These are phyloP conservation scores for Bombus ignitus DNA, from an alignment of 1,140 invertebrate species.

Conservation along the genomic window DNA sequence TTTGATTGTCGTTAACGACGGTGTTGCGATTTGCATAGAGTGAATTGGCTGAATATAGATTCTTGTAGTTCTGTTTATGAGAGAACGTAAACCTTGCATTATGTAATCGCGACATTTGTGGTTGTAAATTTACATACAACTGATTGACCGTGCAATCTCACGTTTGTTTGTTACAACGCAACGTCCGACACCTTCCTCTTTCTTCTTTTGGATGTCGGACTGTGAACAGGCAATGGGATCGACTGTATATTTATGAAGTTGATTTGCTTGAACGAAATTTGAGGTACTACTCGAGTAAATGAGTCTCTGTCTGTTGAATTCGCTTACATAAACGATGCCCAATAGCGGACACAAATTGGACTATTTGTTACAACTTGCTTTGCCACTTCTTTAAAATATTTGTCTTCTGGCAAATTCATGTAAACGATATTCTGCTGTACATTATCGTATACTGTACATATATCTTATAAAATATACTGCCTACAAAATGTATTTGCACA, in stretches of 20 bases:
- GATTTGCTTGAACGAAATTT: not conserved
- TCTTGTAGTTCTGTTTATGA: not conserved
- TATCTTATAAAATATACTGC: no score
- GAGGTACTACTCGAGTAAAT: not conserved
- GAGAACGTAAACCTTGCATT: not conserved
- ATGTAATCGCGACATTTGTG: not conserved
- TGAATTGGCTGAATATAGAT: not conserved
- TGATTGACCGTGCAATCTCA: no score
- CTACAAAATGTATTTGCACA: no score
- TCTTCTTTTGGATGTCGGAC: not conserved
- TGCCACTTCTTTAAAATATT: rapidly evolving
- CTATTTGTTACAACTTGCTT: no score
- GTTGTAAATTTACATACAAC: not conserved
- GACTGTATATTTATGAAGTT: rapidly evolving
- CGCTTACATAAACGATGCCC: not conserved
- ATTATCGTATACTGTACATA: no score
- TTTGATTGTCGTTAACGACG: not conserved
- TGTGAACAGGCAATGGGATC: no score
- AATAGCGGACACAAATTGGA: no score
- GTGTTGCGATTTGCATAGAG: not conserved
- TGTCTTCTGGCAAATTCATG: no score
- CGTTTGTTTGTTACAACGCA: not conserved
- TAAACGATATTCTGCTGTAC: no score
- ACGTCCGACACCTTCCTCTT: not conserved
- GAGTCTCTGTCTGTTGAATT: no score